Evolutionary conservation across 1,140 invertebrate genomes (phyloP), one percentile per base, ranked within the genome.

Genomic region (Schlechtendalia chinensis): DNA sequence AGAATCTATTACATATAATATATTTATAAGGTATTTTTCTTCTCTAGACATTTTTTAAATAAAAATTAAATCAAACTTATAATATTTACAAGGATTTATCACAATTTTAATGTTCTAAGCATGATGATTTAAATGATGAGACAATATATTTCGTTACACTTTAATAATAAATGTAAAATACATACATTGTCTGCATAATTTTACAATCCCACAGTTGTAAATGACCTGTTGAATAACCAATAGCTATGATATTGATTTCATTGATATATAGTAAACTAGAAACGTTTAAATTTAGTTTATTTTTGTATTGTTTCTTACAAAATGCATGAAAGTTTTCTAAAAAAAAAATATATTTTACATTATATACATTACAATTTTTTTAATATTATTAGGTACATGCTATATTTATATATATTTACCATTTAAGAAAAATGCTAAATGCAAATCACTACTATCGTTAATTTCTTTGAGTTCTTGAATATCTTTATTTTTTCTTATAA

Each of bases 131-230:
- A n/a, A n/a, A n/a, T n/a, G n/a, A n/a, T n/a, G n/a, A n/a, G n/a
- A n/a, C n/a, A n/a, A n/a, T n/a, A n/a, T n/a, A n/a, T n/a, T n/a
- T n/a, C n/a, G n/a, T n/a, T n/a, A n/a, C n/a, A n/a, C n/a, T n/a
- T n/a, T n/a, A n/a, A n/a, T n/a, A n/a, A n/a, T n/a, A n/a, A n/a
- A n/a, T n/a, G n/a, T n/a, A n/a, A n/a, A n/a, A n/a, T 63, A 63
- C 61, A n/a, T 77, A 81, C 81, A 79, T 54, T n/a, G 59, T 81
- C 4, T 63, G 72, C 61, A 81, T 63, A 8, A 53, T n/a, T 54
- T 63, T 75, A 77, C 72, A 63, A n/a, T 82, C 81, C 81, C 82
- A 82, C 14, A 83, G 29, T 59, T 83, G 82, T 54, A 82, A 82
- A 58, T 77, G 81, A 47, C 82, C 81, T 17, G 69, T 81, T 54